Percentiles rank a stretch among this genome's conserved stretches.
phyloP scores from a whole-genome alignment of 2,113 vertebrate genomes.

The Falcunculus frontatus region DNA sequence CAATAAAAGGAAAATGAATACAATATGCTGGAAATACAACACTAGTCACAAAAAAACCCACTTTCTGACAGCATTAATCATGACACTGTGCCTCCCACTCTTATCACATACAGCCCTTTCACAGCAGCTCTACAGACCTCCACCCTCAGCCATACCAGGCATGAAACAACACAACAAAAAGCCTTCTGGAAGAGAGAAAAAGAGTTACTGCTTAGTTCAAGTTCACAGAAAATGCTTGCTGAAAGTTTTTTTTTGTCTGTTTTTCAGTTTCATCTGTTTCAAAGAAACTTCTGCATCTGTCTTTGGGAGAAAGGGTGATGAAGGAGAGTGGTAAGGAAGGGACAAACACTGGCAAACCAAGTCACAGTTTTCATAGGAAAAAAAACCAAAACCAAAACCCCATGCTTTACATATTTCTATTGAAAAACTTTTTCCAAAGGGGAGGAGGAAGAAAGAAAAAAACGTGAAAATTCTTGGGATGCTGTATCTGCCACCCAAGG shows the following conservation, averaged over 20 bases:
- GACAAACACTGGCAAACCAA: neutral
- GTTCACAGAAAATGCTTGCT: neutral
- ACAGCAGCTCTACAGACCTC: neutral
- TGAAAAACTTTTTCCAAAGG: neutral
- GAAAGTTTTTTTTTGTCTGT: neutral
- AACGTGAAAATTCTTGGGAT: neutral
- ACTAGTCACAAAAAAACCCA: neutral
- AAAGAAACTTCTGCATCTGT: neutral
- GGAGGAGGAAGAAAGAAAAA: neutral
- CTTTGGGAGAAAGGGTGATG: neutral
- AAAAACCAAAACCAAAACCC: neutral
- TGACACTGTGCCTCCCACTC: constrained; percentile 36
- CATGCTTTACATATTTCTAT: neutral
- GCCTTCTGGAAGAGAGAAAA: neutral
- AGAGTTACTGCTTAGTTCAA: neutral
- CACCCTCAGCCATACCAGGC: constrained; percentile 12
- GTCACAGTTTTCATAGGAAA: neutral
- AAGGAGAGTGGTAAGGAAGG: neutral
- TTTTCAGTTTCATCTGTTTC: neutral
- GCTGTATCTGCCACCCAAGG: neutral
- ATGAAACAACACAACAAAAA: neutral
- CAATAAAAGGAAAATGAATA: constrained; percentile 59
- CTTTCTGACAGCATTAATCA: constrained; percentile 51
- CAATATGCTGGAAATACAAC: constrained; percentile 46
- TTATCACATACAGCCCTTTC: constrained; percentile 19